phyloP scores from a whole-genome alignment of 2,113 vertebrate genomes.

The Cyanoderma ruficeps region DNA sequence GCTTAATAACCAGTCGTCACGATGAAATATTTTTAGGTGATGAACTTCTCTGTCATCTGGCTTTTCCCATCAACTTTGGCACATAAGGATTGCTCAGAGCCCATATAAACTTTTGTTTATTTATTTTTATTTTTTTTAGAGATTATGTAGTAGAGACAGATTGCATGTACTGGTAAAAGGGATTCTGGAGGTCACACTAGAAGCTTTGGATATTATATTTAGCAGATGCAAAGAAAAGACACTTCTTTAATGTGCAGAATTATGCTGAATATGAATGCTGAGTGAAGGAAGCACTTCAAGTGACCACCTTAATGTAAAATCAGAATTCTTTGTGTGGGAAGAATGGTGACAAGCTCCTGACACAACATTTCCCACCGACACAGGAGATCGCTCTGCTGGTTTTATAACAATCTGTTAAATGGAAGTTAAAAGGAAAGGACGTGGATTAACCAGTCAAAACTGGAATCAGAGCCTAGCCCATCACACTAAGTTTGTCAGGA shows the following conservation, averaged over 20 bases:
- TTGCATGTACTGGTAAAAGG: neutral
- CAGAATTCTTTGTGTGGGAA: neutral
- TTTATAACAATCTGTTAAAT: neutral
- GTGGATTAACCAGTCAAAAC: neutral
- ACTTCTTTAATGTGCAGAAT: neutral
- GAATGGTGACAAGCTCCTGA: neutral
- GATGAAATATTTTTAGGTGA: neutral
- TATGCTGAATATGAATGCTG: neutral
- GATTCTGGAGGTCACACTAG: neutral
- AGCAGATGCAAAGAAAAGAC: neutral
- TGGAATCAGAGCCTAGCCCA: neutral
- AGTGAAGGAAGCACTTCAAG: neutral
- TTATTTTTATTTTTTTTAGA: neutral
- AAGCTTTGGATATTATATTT: neutral
- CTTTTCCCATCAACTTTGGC: neutral
- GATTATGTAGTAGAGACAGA: neutral
- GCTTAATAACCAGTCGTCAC: neutral
- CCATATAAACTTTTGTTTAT: neutral
- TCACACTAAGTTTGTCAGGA: neutral
- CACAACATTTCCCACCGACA: neutral
- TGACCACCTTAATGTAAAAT: neutral
- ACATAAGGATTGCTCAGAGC: neutral
- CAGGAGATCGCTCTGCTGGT: neutral
- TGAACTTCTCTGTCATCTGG: neutral
- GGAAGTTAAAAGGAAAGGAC: neutral